Evolutionary conservation across 2,113 vertebrate species (phyloP), one percentile per base, ranked within the genome.

Genomic region (Cranoglanis bouderius): DNA sequence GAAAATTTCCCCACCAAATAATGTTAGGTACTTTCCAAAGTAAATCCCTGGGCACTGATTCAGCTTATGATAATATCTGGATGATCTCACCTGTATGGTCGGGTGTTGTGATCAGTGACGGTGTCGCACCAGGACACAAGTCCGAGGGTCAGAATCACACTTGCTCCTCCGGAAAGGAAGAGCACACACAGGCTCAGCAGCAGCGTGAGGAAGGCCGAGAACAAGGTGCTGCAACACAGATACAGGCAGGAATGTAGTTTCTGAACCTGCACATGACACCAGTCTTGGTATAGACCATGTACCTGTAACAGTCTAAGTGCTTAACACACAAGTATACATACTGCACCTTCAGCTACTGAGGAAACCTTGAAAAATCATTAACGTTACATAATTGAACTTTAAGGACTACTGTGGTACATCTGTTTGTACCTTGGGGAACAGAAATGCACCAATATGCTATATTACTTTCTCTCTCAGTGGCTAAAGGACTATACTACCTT

Each of bases 51-150:
- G 43, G 84, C 32, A 74, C 0, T 53, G 46, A 82, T 10, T 82
- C 5, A 78, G n/a, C 21, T 84, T 65, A n/a, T n/a, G 8, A 43
- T 14, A 38, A 53, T 57, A 53, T 82, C 38, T n/a, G 5, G 59
- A 57, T 61, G 4, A 9, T 18, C 65, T 46, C 85, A 95, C 96
- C 95, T 96, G 93, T 94, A 95, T 0, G 94, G 92, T 29, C 90
- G 90, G 0, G 89, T 92, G 91, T 94, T 91, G 63, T 93, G 89
- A 63, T 96, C 92, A 0, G 96, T 96, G 72, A 96, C 93, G 0
- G 93, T 95, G 91, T 95, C 90, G n/a, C 96, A 96, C 96, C 96
- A 96, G 85, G 95, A 95, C 77, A 81, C 90, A 57, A 96, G 91
- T 2, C 96, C 96, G 63, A 96, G 92, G 51, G 93, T 95, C 87